Conservation (phyloP, 2,888 invertebrate genomes). For the Euspilapteryx auroguttella region DNA sequence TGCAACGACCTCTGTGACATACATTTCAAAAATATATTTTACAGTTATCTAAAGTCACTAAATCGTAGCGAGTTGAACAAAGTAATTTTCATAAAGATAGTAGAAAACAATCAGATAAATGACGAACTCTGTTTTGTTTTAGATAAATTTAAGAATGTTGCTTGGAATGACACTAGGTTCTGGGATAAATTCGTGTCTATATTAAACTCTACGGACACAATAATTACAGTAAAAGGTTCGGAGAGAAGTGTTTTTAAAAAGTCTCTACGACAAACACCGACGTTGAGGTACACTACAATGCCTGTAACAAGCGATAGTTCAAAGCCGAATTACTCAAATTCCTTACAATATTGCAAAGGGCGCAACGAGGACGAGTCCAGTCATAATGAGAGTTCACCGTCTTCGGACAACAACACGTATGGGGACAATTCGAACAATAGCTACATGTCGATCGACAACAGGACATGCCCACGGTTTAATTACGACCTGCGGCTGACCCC, state of each 20-base stretch:
- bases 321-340: slow-evolving; percentile 58
- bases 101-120: slow-evolving; percentile 48
- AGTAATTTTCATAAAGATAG: slow-evolving; percentile 45
- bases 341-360: slow-evolving; percentile 40
- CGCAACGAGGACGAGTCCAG: slow-evolving; percentile 50
- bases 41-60: slow-evolving; percentile 47
- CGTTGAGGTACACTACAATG: slow-evolving; percentile 61
- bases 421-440: slow-evolving; percentile 69
- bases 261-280: slow-evolving; percentile 45
- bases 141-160: slow-evolving; percentile 65
- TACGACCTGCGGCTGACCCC: slow-evolving; percentile 57
- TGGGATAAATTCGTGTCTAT: slow-evolving; percentile 83
- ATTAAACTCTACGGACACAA: slow-evolving; percentile 68
- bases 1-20: slow-evolving; percentile 48
- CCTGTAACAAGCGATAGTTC: slow-evolving; percentile 52
- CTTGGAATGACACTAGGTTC: slow-evolving; percentile 79
- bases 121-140: slow-evolving; percentile 44
- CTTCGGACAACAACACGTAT: slow-evolving; percentile 60
- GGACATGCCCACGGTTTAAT: slow-evolving; percentile 56
- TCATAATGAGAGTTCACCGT: slow-evolving; percentile 63
- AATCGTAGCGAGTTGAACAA: slow-evolving; percentile 49
- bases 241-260: slow-evolving; percentile 55
- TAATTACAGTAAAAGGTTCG: slow-evolving; percentile 48
- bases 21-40: slow-evolving; percentile 52
- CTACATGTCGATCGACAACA: slow-evolving; percentile 68